Evolutionary conservation across 2,113 vertebrate species (phyloP).

Genomic region (Eubucco bourcierii): DNA sequence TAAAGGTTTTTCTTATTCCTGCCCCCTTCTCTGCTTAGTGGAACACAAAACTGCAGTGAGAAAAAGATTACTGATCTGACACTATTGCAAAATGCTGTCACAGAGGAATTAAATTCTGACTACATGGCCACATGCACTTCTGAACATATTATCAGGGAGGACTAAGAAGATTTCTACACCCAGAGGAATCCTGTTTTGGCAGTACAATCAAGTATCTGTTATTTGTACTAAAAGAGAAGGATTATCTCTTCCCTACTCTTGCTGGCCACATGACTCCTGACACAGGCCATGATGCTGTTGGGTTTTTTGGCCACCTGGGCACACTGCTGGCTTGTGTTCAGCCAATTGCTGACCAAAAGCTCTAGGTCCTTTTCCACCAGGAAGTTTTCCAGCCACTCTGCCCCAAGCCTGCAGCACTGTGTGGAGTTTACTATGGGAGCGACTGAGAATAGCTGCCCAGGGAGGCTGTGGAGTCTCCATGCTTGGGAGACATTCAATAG

Average conservation of each 20-base stretch:
- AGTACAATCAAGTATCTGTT: background rate
- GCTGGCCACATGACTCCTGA: too few species aligned
- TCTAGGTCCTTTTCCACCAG: too few species aligned
- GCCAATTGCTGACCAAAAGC: too few species aligned
- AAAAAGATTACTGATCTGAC: background rate
- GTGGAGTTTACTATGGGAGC: background rate
- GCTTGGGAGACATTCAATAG: too few species aligned
- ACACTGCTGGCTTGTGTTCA: too few species aligned
- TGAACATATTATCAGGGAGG: background rate
- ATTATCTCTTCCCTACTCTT: too few species aligned
- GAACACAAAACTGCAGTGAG: background rate
- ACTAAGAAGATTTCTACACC: background rate
- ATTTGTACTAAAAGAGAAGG: background rate
- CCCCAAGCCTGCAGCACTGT: too few species aligned
- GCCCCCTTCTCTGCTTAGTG: background rate
- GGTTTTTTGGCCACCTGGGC: too few species aligned
- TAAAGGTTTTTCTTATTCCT: background rate
- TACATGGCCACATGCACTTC: background rate
- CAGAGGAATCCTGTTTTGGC: background rate
- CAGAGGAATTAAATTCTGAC: background rate
- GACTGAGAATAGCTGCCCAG: background rate
- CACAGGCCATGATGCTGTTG: too few species aligned
- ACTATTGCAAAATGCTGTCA: background rate
- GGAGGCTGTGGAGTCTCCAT: too few species aligned
- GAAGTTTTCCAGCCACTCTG: too few species aligned